Conservation (phyloP, 2,113 vertebrate genomes). For the Poeciliopsis prolifica region DNA sequence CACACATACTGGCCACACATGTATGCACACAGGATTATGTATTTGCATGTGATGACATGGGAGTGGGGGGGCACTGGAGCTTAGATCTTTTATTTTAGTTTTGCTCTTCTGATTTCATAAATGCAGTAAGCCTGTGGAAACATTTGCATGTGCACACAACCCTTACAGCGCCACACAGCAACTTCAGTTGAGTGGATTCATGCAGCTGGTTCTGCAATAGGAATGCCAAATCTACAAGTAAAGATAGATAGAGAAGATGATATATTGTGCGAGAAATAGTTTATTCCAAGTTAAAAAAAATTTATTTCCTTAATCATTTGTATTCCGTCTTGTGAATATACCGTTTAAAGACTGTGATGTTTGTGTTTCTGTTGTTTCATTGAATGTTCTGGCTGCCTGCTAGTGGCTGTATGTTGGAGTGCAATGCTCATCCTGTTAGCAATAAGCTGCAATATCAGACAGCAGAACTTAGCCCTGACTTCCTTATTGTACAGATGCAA, state of each 20-base stretch:
- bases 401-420: slow-evolving; percentile 57
- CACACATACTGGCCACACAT: slow-evolving; percentile 23
- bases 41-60: slow-evolving; percentile 39
- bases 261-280: slow-evolving; percentile 57
- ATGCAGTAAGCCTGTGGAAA: slow-evolving; percentile 66
- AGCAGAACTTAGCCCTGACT: slow-evolving; percentile 64
- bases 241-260: slow-evolving; percentile 38
- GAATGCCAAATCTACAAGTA: slow-evolving; percentile 70
- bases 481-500: slow-evolving; percentile 70
- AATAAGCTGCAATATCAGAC: slow-evolving; percentile 73
- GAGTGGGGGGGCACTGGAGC: slow-evolving; percentile 18
- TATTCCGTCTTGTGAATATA: slow-evolving; percentile 55
- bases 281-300: slow-evolving; percentile 40
- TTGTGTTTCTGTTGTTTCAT: slow-evolving; percentile 59
- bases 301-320: slow-evolving; percentile 42
- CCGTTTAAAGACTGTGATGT: slow-evolving; percentile 61
- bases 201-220: slow-evolving; percentile 77
- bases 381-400: slow-evolving; percentile 55
- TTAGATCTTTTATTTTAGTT: slow-evolving; percentile 46
- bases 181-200: slow-evolving; percentile 39
- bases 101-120: slow-evolving; percentile 53
- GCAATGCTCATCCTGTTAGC: slow-evolving; percentile 66
- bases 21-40: slow-evolving; percentile 37
- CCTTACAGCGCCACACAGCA: slow-evolving; percentile 31
- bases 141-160: slow-evolving; percentile 56